Evolutionary conservation across 2,888 invertebrate genomes (phyloP).

Genomic region (Aspidapion aeneum): DNA sequence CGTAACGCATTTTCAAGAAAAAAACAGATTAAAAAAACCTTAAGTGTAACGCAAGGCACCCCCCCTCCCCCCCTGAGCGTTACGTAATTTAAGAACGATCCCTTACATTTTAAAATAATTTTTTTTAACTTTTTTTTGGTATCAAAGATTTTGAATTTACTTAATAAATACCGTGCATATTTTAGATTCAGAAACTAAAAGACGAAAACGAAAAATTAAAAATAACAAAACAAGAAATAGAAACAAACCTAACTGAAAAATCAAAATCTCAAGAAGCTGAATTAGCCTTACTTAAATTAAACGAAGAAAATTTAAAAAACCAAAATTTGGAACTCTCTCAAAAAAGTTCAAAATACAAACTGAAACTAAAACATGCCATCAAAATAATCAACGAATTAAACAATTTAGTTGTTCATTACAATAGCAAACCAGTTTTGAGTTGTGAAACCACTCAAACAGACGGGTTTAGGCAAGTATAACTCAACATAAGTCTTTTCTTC

Average conservation of each 20-base stretch:
- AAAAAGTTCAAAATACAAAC: slow-evolving; percentile 25
- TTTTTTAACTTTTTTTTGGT: too few relatives aligned
- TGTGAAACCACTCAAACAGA: slow-evolving; percentile 23
- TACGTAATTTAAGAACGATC: too few relatives aligned
- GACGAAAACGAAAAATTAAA: slow-evolving; percentile 22
- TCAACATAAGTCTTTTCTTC: too few relatives aligned
- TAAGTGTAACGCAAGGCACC: too few relatives aligned
- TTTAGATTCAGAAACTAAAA: slow-evolving; percentile 20
- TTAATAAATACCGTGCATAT: too few relatives aligned
- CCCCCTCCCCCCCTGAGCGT: too few relatives aligned
- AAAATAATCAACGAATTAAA: slow-evolving; percentile 29
- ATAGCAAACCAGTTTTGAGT: slow-evolving; percentile 17
- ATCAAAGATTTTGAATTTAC: too few relatives aligned
- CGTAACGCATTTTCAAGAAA: too few relatives aligned
- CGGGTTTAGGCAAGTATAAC: not conserved
- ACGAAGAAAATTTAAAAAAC: slow-evolving; percentile 16
- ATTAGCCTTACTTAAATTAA: slow-evolving; percentile 17
- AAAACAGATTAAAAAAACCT: too few relatives aligned
- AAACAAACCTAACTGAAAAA: slow-evolving; percentile 10
- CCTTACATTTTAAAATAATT: too few relatives aligned
- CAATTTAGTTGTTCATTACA: slow-evolving; percentile 21
- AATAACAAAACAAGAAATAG: slow-evolving; percentile 9
- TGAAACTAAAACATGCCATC: slow-evolving; percentile 28
- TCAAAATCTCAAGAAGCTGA: slow-evolving; percentile 19
- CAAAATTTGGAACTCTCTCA: slow-evolving; percentile 19